These are phyloP conservation scores for Nephrotoma flavescens DNA, from an alignment of 2,888 invertebrate genomes.

Conservation along the genomic window DNA sequence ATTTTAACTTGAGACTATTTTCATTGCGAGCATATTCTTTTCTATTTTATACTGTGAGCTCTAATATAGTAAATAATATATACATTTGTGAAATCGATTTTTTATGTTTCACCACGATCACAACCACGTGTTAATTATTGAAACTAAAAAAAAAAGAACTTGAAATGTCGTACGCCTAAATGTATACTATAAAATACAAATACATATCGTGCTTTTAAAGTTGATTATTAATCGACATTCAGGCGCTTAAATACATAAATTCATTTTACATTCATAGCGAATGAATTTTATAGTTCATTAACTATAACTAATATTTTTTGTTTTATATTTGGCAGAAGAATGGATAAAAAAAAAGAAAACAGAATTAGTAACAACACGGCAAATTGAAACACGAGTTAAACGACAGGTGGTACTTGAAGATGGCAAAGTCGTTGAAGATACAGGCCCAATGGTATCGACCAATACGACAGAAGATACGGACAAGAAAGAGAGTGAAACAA, in stretches of 20 bases:
- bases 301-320: background rate
- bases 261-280: background rate
- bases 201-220: background rate
- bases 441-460: slow-evolving; percentile 80
- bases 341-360: slow-evolving; percentile 84
- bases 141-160: background rate
- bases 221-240: background rate
- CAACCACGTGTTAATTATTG: too few species aligned
- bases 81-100: too few species aligned
- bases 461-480: slow-evolving; percentile 84
- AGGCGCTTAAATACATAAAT: background rate
- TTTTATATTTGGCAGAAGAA: slow-evolving; percentile 50
- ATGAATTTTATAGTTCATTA: background rate
- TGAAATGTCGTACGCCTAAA: background rate
- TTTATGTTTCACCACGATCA: too few species aligned
- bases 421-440: slow-evolving; percentile 77
- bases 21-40: too few species aligned
- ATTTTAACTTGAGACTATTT: too few species aligned
- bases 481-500: slow-evolving; percentile 76
- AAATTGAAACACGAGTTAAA: slow-evolving; percentile 82
- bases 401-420: slow-evolving; percentile 80
- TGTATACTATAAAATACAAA: background rate
- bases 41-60: too few species aligned
- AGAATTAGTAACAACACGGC: slow-evolving; percentile 76
- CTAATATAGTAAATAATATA: too few species aligned